A percentile compares a stretch with the other conserved stretches of the same genome.
phyloP scores from a whole-genome alignment of 2,888 invertebrate genomes.

The Taphrorychus bicolor region DNA sequence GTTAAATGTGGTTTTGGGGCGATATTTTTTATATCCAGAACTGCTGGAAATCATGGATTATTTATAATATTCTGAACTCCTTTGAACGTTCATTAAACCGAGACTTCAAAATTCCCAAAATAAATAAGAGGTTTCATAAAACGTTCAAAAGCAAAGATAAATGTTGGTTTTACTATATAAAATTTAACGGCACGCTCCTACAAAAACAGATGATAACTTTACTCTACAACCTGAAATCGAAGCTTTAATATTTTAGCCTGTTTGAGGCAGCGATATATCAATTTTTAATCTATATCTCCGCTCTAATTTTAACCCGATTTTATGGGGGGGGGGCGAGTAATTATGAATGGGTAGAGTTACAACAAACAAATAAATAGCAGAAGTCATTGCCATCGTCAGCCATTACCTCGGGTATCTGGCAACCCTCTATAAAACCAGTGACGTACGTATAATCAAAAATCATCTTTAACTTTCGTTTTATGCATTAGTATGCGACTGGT shows the following conservation, averaged over 20 bases:
- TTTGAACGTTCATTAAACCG: background rate
- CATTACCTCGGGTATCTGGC: constrained; percentile 26
- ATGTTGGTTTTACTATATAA: constrained; percentile 14
- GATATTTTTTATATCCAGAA: background rate
- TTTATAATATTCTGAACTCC: constrained; percentile 8
- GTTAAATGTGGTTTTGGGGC: background rate
- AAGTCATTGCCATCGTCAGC: constrained; percentile 28
- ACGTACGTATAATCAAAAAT: constrained; percentile 2
- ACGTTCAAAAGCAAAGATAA: background rate
- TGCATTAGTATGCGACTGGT: background rate
- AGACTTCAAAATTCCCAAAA: constrained; percentile 1
- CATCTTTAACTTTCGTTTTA: background rate
- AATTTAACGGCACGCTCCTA: constrained; percentile 1
- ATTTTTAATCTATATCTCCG: constrained; percentile 3
- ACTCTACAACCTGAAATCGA: no score
- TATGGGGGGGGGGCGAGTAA: constrained; percentile 1
- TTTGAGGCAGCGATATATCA: background rate
- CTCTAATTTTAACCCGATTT: constrained; percentile 8
- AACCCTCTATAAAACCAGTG: constrained; percentile 20
- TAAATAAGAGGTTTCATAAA: constrained; percentile 9
- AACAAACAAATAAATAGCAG: constrained; percentile 30
- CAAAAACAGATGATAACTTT: background rate
- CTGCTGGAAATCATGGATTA: background rate
- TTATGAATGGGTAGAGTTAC: constrained; percentile 18
- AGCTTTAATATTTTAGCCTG: no score